Conservation (phyloP, 1,140 invertebrate genomes). For the Anthonomus grandis region DNA sequence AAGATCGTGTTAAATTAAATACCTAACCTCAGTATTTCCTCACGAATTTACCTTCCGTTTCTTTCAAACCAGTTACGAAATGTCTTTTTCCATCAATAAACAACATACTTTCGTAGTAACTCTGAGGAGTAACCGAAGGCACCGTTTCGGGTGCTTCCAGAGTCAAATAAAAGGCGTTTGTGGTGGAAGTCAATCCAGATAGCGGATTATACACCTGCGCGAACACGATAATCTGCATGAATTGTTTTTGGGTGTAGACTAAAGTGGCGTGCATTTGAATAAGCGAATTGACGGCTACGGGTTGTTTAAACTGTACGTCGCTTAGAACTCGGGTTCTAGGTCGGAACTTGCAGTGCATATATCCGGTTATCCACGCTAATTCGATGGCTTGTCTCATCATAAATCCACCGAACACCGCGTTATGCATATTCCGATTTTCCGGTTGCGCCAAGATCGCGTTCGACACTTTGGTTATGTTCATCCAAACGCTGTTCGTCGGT, state of each 20-base stretch:
- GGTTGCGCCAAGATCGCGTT: slow-evolving; percentile 68
- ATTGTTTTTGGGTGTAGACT: slow-evolving; percentile 63
- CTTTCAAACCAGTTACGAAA: slow-evolving; percentile 51
- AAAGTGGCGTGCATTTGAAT: slow-evolving; percentile 69
- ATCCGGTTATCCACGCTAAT: slow-evolving; percentile 66
- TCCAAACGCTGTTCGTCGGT: slow-evolving; percentile 63
- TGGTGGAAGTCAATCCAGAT: slow-evolving; percentile 57
- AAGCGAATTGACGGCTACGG: slow-evolving; percentile 71
- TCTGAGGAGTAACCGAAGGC: slow-evolving; percentile 60
- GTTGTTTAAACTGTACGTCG: slow-evolving; percentile 66
- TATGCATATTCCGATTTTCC: slow-evolving; percentile 73
- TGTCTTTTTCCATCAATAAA: slow-evolving; percentile 71
- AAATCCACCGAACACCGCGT: slow-evolving; percentile 81
- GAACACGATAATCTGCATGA: slow-evolving; percentile 64
- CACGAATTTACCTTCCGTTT: slow-evolving; percentile 14
- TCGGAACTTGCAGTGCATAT: slow-evolving; percentile 58
- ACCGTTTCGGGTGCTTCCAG: slow-evolving; percentile 57
- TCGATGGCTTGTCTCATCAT: slow-evolving; percentile 78
- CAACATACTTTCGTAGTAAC: slow-evolving; percentile 74
- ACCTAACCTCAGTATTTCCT: too few species aligned
- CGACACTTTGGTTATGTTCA: slow-evolving; percentile 61
- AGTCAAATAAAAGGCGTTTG: slow-evolving; percentile 78
- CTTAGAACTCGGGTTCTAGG: slow-evolving; percentile 63
- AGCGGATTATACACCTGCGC: slow-evolving; percentile 65
- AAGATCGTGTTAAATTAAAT: too few species aligned